Conservation (phyloP, 2,797 vertebrate genomes). For the Nothura maculosa region DNA sequence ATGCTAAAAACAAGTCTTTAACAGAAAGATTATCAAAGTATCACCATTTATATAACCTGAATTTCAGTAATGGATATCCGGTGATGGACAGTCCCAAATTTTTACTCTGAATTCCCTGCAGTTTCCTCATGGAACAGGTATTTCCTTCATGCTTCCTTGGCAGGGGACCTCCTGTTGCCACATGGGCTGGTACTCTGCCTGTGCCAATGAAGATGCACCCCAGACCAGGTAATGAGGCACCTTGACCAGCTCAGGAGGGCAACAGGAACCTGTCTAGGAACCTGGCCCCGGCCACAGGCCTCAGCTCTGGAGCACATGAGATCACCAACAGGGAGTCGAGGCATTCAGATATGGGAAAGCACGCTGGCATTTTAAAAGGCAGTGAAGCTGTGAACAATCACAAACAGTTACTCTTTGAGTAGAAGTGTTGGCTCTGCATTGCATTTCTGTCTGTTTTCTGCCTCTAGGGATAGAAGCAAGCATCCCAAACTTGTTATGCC, state of each 20-base stretch:
- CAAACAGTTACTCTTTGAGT: background rate
- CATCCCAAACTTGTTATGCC: background rate
- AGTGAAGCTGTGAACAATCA: accelerated
- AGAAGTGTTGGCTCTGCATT: background rate
- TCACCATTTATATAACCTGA: background rate
- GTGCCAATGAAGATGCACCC: background rate
- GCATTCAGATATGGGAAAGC: background rate
- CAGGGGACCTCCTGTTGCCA: background rate
- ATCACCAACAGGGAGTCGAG: accelerated
- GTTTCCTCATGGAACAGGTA: background rate
- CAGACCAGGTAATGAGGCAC: background rate
- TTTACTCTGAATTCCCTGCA: background rate
- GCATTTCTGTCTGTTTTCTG: background rate
- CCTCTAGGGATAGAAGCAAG: accelerated
- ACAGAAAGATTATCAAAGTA: background rate
- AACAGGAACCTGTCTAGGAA: background rate
- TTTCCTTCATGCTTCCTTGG: background rate
- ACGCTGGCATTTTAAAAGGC: accelerated
- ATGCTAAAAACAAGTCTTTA: background rate
- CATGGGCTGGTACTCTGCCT: too few species aligned
- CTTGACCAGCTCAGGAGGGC: accelerated
- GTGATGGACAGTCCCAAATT: background rate
- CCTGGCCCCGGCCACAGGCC: background rate
- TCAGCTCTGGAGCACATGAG: background rate
- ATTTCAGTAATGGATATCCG: background rate